Evolutionary conservation across 2,113 vertebrate species (phyloP).

Genomic region (Varanus salvator): DNA sequence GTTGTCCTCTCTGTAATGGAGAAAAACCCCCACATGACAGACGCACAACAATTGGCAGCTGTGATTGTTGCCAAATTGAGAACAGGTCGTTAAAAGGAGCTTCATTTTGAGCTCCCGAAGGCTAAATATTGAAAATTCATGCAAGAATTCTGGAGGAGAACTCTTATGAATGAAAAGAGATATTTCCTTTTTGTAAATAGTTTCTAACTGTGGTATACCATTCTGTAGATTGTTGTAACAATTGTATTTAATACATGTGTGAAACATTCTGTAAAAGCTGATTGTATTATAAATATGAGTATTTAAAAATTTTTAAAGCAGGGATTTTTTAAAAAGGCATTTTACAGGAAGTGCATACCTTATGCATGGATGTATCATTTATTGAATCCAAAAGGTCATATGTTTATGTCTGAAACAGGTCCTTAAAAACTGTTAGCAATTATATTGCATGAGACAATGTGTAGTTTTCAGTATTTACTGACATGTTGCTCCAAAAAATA

Average conservation of each 20-base stretch:
- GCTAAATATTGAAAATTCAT: constrained; percentile 9
- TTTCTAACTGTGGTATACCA: constrained; percentile 63
- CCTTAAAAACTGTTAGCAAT: constrained; percentile 73
- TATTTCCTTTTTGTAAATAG: constrained; percentile 57
- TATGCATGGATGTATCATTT: constrained; percentile 87
- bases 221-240: constrained; percentile 69
- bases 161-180: constrained; percentile 42
- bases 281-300: constrained; percentile 75
- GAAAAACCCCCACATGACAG: constrained; percentile 96
- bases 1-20: constrained; percentile 98
- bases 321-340: constrained; percentile 72
- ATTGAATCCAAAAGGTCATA: constrained; percentile 66
- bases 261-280: constrained; percentile 63
- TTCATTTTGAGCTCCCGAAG: constrained; percentile 36
- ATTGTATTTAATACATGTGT: constrained; percentile 55
- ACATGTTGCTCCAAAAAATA: constrained; percentile 48
- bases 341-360: constrained; percentile 85
- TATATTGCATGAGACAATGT: constrained; percentile 80
- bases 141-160: constrained; percentile 39
- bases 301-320: constrained; percentile 77
- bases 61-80: constrained; percentile 95
- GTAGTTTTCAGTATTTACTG: constrained; percentile 68
- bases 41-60: constrained; percentile 96
- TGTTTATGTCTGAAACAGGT: constrained; percentile 71
- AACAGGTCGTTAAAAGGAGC: constrained; percentile 84